phyloP scores from a whole-genome alignment of 2,888 invertebrate genomes.

The Agriopis aurantiaria region DNA sequence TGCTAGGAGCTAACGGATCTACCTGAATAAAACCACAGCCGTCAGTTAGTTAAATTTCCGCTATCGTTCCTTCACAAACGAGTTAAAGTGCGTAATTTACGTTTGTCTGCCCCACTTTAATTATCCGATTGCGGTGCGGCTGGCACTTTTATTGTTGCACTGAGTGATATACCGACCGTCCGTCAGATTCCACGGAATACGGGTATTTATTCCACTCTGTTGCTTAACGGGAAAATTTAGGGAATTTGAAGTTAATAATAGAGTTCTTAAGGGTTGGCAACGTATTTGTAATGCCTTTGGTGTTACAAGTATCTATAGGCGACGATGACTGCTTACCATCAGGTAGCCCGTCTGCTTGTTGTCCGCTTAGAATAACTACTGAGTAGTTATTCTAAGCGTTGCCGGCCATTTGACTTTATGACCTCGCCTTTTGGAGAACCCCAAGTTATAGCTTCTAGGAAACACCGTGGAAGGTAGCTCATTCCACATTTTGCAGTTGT shows the following conservation, averaged over 20 bases:
- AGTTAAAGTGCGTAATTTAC: constrained; percentile 35
- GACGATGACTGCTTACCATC: too few species aligned
- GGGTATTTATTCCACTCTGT: constrained; percentile 22
- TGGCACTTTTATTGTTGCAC: constrained; percentile 35
- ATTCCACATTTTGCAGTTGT: too few species aligned
- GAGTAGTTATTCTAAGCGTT: too few species aligned
- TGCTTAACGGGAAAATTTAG: constrained; percentile 4
- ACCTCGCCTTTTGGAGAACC: too few species aligned
- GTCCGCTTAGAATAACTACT: too few species aligned
- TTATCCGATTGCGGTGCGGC: constrained; percentile 38
- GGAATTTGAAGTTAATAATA: neutral
- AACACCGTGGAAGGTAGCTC: too few species aligned
- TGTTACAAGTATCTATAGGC: too few species aligned
- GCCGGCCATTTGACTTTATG: too few species aligned
- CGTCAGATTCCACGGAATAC: constrained; percentile 24
- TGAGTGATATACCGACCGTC: constrained; percentile 38
- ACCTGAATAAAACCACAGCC: neutral
- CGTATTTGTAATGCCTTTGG: too few species aligned
- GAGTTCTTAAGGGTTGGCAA: too few species aligned
- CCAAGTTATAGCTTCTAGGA: too few species aligned
- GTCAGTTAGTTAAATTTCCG: constrained; percentile 7
- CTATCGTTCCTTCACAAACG: constrained; percentile 20
- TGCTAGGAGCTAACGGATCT: neutral
- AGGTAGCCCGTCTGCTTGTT: too few species aligned
- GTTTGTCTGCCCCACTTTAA: constrained; percentile 32